Evolutionary conservation across 2,888 invertebrate species (phyloP), one percentile per base, ranked within the genome.

Genomic region (Laothoe populi): DNA sequence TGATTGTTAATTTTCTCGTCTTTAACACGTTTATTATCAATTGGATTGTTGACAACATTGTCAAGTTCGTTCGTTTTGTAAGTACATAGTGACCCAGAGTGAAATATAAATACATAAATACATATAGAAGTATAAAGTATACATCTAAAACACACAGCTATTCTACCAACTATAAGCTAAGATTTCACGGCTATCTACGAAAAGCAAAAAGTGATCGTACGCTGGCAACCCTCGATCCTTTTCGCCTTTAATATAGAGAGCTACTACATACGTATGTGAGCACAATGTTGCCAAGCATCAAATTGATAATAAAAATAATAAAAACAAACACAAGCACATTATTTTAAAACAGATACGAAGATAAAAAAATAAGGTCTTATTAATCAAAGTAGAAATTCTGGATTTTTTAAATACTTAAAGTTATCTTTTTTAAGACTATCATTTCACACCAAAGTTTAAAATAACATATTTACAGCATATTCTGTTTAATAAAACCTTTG

Each of bases 251-350:
- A 70, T 72, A 72, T 68, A 70, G 75, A 70, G 71, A 63, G 66
- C 72, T 76, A n/a, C n/a, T n/a, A 73, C 83, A 53, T 83, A 81
- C 77, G 79, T 70, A 79, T 82, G 89, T 91, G 92, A 92, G 91
- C 92, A 91, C 92, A 92, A 92, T 92, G 92, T 92, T 92, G 92
- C 92, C 92, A 92, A 92, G 91, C 92, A 82, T 90, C 92, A 87
- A 92, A 92, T 92, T 92, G 92, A 92, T 92, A 92, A 92, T 91
- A 91, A 90, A 87, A 86, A 75, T 75, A 72, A 35, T 31, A 71
- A 75, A 83, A 86, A 89, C 88, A 90, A 88, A 89, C 90, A 91
- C 88, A 92, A 90, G 90, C 92, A 92, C 86, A 88, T 78, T 72
- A 76, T 77, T 79, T 79, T 78, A 80, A 79, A 69, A 82, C 73